A percentile compares a stretch with the other conserved stretches of the same genome.
Evolutionary conservation across 1,140 invertebrate genomes (phyloP).

Genomic region (Hyles vespertilio): DNA sequence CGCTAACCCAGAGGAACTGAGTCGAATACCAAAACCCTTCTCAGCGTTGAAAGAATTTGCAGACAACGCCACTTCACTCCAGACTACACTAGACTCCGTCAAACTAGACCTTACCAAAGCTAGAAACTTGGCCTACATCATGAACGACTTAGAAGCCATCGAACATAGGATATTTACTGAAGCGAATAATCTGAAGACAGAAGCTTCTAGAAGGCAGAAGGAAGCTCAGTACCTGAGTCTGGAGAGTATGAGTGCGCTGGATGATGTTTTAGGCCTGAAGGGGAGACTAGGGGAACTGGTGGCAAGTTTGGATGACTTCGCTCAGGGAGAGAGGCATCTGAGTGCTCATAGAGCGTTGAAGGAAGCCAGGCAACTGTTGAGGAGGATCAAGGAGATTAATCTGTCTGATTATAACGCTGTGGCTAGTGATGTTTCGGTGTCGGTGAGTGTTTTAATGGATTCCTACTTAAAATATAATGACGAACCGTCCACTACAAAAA

Average conservation of each 20-base stretch:
- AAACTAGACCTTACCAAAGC: constrained; percentile 28
- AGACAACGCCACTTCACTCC: constrained; percentile 41
- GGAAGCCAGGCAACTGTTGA: constrained; percentile 76
- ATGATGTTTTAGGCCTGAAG: constrained; percentile 49
- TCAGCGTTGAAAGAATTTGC: constrained; percentile 75
- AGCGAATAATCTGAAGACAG: constrained; percentile 40
- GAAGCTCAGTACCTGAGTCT: constrained; percentile 48
- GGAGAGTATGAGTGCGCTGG: constrained; percentile 60
- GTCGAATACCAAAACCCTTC: constrained; percentile 86
- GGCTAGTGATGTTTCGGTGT: constrained; percentile 72
- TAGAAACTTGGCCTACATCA: constrained; percentile 33
- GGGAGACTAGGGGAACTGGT: constrained; percentile 53
- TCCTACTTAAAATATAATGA: no score
- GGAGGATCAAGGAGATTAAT: constrained; percentile 75
- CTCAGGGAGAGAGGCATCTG: constrained; percentile 75
- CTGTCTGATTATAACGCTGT: constrained; percentile 63
- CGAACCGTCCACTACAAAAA: no score
- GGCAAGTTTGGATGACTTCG: constrained; percentile 72
- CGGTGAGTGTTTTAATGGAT: constrained; percentile 42
- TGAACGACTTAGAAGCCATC: constrained; percentile 34
- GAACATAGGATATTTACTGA: constrained; percentile 50
- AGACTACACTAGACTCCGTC: constrained; percentile 26
- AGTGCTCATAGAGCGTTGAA: constrained; percentile 78
- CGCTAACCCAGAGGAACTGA: constrained; percentile 77
- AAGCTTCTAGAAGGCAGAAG: constrained; percentile 41